A percentile compares a stretch with the other conserved stretches of the same genome.
These are phyloP conservation scores for Mesoligia furuncula DNA, from an alignment of 2,888 invertebrate genomes.

Conservation along the genomic window DNA sequence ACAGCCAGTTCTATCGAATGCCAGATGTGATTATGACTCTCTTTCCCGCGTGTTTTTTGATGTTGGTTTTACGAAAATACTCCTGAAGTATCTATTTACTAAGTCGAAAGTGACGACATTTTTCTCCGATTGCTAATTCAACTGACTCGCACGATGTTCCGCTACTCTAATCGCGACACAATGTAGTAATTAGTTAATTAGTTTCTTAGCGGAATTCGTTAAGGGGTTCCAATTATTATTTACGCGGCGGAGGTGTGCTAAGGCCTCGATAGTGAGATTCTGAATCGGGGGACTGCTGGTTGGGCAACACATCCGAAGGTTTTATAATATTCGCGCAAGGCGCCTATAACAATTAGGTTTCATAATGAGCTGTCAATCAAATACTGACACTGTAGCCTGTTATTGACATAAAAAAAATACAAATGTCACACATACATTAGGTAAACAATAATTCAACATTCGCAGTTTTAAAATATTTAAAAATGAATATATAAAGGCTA, in stretches of 20 bases:
- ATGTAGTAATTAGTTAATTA: too few species aligned
- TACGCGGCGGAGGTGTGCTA: neutral
- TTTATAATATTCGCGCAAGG: neutral
- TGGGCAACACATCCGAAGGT: neutral
- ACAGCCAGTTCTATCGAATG: neutral
- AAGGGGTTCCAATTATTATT: neutral
- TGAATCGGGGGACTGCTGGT: neutral
- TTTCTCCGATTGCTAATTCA: neutral
- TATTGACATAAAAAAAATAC: conserved; percentile 32
- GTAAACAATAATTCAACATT: conserved; percentile 48
- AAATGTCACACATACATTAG: conserved; percentile 33
- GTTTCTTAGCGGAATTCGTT: neutral
- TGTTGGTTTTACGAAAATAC: neutral
- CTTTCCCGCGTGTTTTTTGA: neutral
- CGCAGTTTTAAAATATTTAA: conserved; percentile 47
- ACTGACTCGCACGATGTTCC: neutral
- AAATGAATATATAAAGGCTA: conserved; percentile 54
- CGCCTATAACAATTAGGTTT: conserved; percentile 25
- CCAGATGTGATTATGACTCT: neutral
- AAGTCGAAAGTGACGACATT: neutral
- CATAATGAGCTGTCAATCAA: conserved; percentile 17
- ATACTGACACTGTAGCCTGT: conserved; percentile 39
- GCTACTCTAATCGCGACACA: too few species aligned
- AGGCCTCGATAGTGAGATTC: neutral
- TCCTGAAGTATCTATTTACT: neutral